phyloP scores from a whole-genome alignment of 92 coral and sea anemone species.

The Muricea muricata region DNA sequence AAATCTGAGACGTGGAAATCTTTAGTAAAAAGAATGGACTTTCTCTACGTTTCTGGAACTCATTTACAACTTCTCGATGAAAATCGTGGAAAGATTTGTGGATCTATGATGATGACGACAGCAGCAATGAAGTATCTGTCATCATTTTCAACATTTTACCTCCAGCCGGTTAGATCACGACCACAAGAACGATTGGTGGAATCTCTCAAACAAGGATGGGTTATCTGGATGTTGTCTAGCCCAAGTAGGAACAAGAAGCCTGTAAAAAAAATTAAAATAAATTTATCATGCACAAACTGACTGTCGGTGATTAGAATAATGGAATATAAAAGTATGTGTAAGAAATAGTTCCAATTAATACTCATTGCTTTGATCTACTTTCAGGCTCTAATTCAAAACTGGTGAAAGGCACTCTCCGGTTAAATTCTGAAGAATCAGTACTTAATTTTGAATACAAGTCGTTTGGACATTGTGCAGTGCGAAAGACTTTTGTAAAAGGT shows the following conservation, averaged over 20 bases:
- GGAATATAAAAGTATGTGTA: too few species aligned
- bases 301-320: too few species aligned
- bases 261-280: too few species aligned
- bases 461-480: background rate
- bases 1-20: background rate
- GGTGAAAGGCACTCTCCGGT: background rate
- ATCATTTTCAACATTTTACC: background rate
- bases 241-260: background rate
- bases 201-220: background rate
- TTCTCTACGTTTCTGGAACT: background rate
- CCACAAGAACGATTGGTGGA: conserved; percentile 10
- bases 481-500: background rate
- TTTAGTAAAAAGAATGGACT: background rate
- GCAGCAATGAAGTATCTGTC: conserved; percentile 14
- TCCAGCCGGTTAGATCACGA: background rate
- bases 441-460: background rate
- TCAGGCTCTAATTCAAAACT: background rate
- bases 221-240: background rate
- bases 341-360: too few species aligned
- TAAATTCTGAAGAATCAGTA: background rate
- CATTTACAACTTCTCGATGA: background rate
- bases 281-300: too few species aligned
- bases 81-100: background rate
- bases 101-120: background rate
- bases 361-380: background rate